A percentile compares a stretch with the other conserved stretches of the same genome.
Conservation (phyloP, 2,888 invertebrate species). For the Cheilosia scutellata region DNA sequence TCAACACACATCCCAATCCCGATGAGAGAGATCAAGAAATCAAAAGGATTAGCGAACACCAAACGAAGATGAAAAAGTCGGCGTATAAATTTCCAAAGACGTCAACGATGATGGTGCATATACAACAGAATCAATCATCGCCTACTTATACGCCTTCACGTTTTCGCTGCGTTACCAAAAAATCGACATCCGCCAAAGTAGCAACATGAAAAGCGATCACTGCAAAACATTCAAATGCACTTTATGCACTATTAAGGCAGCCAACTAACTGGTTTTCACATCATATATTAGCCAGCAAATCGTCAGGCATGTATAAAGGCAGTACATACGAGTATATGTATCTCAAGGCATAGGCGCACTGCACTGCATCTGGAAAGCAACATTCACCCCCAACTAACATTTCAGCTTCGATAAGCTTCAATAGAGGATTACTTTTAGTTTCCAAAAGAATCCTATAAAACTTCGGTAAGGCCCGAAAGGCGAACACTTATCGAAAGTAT, state of each 20-base stretch:
- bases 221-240: constrained; percentile 75
- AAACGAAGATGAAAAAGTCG: constrained; percentile 38
- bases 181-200: constrained; percentile 59
- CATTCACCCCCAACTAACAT: too few species aligned
- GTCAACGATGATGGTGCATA: constrained; percentile 31
- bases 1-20: neutral
- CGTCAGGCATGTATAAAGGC: constrained; percentile 46
- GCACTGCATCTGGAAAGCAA: constrained; percentile 52
- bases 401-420: too few species aligned
- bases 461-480: too few species aligned
- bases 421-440: too few species aligned
- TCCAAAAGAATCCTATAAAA: too few species aligned
- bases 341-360: constrained; percentile 30
- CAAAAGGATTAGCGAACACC: constrained; percentile 64
- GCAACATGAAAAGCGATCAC: constrained; percentile 66
- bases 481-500: too few species aligned
- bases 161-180: constrained; percentile 25
- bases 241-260: constrained; percentile 72
- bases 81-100: neutral
- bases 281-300: constrained; percentile 70
- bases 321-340: constrained; percentile 32
- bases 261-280: constrained; percentile 75
- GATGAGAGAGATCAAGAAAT: constrained; percentile 54
- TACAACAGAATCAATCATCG: constrained; percentile 70
- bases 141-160: constrained; percentile 71